Percentiles rank a stretch among this genome's conserved stretches.
These are phyloP conservation scores for Sinonovacula constricta DNA, from an alignment of 1,140 invertebrate species.

Conservation along the genomic window DNA sequence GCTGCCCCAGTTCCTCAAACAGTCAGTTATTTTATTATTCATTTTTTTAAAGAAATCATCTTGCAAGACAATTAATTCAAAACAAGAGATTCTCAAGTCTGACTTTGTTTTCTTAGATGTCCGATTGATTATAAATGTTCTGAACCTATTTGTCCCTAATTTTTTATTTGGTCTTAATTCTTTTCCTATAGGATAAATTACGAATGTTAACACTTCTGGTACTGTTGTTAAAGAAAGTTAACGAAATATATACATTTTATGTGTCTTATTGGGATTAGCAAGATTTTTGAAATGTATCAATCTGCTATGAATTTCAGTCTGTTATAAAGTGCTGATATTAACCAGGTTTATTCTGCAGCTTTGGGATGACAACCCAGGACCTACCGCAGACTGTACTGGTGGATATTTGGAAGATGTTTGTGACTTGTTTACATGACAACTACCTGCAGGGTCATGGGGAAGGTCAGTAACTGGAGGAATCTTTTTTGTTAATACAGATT, in stretches of 20 bases:
- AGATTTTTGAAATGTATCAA: no score
- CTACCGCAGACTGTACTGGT: conserved; percentile 32
- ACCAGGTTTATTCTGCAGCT: conserved; percentile 13
- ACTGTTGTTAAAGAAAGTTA: no score
- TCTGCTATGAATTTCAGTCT: no score
- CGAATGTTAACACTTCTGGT: no score
- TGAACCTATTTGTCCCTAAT: neutral
- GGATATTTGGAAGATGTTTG: conserved; percentile 35
- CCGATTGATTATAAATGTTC: neutral
- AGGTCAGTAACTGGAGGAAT: neutral
- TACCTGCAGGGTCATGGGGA: neutral
- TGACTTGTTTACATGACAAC: neutral
- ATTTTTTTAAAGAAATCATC: conserved; percentile 1
- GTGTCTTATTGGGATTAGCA: no score
- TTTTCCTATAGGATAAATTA: neutral
- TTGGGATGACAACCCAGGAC: conserved; percentile 25
- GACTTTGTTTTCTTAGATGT: neutral
- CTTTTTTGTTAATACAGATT: neutral
- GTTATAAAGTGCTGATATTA: no score
- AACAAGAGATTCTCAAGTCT: neutral
- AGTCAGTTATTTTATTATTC: neutral
- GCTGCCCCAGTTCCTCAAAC: conserved; percentile 15
- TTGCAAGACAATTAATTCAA: neutral
- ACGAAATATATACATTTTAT: no score
- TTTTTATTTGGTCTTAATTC: neutral